These are phyloP conservation scores for Pantala flavescens DNA, from an alignment of 1,140 invertebrate genomes.

Conservation along the genomic window DNA sequence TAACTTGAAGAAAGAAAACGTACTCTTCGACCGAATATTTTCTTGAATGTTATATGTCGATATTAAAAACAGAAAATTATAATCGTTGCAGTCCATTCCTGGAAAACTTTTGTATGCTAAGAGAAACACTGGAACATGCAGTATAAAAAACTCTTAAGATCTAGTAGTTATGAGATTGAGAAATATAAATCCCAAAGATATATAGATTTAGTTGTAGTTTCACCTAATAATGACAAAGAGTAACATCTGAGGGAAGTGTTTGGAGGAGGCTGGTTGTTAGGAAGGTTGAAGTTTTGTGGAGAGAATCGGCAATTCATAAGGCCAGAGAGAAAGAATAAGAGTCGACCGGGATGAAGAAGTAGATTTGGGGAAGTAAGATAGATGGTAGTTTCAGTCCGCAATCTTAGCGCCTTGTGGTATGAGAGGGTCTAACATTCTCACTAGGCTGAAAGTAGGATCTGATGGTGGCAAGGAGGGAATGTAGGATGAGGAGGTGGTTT, in stretches of 20 bases:
- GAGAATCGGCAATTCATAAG: neutral
- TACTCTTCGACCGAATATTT: no score
- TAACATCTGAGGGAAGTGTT: neutral
- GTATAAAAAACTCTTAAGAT: no score
- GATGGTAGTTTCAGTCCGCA: conserved; percentile 4
- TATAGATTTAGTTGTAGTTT: neutral
- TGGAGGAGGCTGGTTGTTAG: neutral
- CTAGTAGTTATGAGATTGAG: no score
- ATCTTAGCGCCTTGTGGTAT: neutral
- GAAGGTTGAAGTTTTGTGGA: neutral
- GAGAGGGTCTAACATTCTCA: neutral
- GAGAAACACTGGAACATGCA: no score
- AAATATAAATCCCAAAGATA: neutral
- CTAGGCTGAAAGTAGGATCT: neutral
- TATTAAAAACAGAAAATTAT: no score
- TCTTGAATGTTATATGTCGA: no score
- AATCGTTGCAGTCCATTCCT: no score
- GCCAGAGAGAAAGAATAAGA: no score
- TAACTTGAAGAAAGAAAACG: no score
- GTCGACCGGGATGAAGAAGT: neutral
- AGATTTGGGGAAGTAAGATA: neutral
- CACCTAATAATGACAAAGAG: neutral
- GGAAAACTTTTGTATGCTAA: no score
- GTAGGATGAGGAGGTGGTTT: neutral
- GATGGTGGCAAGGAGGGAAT: neutral